phyloP scores from a whole-genome alignment of 1,140 invertebrate genomes.

The Aethina tumida region DNA sequence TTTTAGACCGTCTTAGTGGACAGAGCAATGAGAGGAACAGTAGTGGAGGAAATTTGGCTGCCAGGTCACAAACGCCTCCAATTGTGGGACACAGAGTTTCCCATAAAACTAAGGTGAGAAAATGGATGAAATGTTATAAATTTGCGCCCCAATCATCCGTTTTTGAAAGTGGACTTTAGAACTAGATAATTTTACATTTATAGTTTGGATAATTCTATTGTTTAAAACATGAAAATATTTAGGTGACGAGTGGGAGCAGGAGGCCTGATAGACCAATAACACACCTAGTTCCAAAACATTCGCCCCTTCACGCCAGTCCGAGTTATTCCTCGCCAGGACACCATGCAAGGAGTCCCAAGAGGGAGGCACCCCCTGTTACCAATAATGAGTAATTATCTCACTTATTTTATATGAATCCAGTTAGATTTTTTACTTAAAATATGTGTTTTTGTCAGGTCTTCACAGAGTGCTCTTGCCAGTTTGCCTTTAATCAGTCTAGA shows the following conservation, averaged over 20 bases:
- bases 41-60: conserved; percentile 35
- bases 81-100: conserved; percentile 45
- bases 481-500: conserved; percentile 67
- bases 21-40: conserved; percentile 13
- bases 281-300: conserved; percentile 39
- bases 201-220: no score
- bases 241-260: conserved; percentile 50
- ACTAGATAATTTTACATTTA: no score
- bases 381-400: conserved; percentile 23
- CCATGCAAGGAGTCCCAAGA: conserved; percentile 22
- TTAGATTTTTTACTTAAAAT: conserved; percentile 23
- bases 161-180: no score
- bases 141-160: no score
- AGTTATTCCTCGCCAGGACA: conserved; percentile 31
- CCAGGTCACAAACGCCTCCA: conserved; percentile 31
- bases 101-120: conserved; percentile 53
- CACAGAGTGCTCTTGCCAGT: conserved; percentile 53
- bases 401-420: not conserved
- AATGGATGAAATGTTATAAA: no score
- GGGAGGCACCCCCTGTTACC: conserved; percentile 21
- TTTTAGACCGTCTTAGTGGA: conserved; percentile 10
- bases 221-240: no score
- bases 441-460: conserved; percentile 25
- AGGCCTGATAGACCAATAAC: conserved; percentile 35
- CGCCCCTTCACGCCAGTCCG: conserved; percentile 43